Evolutionary conservation across 2,113 vertebrate genomes (phyloP), one percentile per base, ranked within the genome.

Genomic region (Amia ocellicauda): DNA sequence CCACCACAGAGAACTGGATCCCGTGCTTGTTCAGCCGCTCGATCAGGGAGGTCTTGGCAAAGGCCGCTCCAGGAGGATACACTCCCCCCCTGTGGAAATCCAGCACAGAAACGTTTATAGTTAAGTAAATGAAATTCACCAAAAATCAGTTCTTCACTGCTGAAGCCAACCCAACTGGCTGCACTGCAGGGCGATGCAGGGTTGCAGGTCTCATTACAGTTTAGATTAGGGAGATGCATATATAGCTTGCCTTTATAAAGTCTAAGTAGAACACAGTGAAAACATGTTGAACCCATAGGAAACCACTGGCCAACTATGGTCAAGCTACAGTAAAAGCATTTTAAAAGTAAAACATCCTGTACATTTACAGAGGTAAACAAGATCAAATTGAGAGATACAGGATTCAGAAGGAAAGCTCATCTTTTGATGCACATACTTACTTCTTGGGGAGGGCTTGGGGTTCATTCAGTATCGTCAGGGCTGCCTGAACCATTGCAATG

Each of bases 401-500:
- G 9, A 28, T 51, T 1, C 23, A 47, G 27, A n/a, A n/a, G n/a
- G n/a, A n/a, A n/a, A n/a, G n/a, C n/a, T n/a, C n/a, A n/a, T n/a
- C n/a, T n/a, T n/a, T n/a, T 1, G 54, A 64, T 26, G 23, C 17
- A 28, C 42, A 54, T 8, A 90, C 93, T 90, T 68, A 98, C 96
- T 10, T 72, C 71, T 93, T 90, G 43, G 97, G 97, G 75, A 99
- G 82, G 36, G 76, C 80, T n/a, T 83, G 58, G 14, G 75, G n/a
- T 55, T 99, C 97, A 2, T 86, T 92, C 45, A 98, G 88, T 60
- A 99, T 79, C 13, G 93, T 92, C 3, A 98, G 50, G 55, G 81
- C 94, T 52, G 92, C 91, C 63, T 98, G 97, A 24, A 99, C 97
- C 93, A 99, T 93, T 57, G 85, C 85, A 50, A 97, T 94, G 54